Evolutionary conservation across 2,888 invertebrate genomes (phyloP).

Genomic region (Cinara cedri): DNA sequence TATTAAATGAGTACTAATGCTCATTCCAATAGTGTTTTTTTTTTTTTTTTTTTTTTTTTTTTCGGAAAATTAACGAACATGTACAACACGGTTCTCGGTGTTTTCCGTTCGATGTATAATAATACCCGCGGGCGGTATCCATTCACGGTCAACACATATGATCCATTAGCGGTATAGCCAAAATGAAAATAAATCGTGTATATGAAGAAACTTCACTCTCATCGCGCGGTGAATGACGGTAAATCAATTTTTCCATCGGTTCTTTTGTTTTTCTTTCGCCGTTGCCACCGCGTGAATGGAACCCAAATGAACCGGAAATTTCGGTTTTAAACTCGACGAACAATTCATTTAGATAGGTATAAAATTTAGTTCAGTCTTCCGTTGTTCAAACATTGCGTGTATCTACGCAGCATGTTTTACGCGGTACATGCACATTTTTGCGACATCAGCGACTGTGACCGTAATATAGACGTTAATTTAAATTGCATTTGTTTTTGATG

Average conservation of each 20-base stretch:
- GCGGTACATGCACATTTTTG: too few species aligned
- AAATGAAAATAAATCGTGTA: conserved; percentile 9
- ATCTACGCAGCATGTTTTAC: too few species aligned
- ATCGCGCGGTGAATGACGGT: neutral
- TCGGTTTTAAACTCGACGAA: neutral
- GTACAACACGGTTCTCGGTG: conserved; percentile 4
- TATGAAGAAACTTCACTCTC: neutral
- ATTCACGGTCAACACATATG: neutral
- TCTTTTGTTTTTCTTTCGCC: conserved; percentile 5
- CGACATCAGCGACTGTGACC: too few species aligned
- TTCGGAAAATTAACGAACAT: conserved; percentile 5
- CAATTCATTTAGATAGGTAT: conserved; percentile 1
- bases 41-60: too few species aligned
- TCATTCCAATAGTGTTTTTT: too few species aligned
- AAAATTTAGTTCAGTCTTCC: neutral
- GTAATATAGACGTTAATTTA: too few species aligned
- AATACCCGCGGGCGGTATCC: too few species aligned
- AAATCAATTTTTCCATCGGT: conserved; percentile 20
- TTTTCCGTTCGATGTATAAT: neutral
- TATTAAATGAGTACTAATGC: too few species aligned
- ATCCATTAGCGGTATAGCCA: conserved; percentile 31
- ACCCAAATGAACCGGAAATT: conserved; percentile 22
- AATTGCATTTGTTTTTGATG: too few species aligned
- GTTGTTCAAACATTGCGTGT: conserved; percentile 6
- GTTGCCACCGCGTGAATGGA: neutral